These are phyloP conservation scores for Bugulina stolonifera DNA, from an alignment of 2,888 invertebrate species.

Conservation along the genomic window DNA sequence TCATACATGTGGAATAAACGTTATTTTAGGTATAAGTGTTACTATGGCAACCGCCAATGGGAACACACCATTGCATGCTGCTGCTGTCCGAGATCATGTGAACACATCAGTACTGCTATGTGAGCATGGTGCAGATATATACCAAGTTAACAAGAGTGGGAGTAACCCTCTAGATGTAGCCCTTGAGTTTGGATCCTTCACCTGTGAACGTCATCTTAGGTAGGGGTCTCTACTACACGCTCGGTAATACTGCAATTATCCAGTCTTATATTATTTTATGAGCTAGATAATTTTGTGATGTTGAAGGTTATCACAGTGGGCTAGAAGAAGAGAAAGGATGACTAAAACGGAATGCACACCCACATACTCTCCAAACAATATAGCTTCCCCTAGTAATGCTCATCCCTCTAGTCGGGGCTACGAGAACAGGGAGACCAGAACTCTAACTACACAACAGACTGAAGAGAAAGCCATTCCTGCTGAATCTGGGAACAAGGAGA, in stretches of 20 bases:
- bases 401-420: too few species aligned
- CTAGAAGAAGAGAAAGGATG: neutral
- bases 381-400: too few species aligned
- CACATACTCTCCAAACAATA: too few species aligned
- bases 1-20: too few species aligned
- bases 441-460: too few species aligned
- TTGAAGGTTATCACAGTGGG: neutral
- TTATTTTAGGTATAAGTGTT: neutral
- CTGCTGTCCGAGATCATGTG: conserved; percentile 6
- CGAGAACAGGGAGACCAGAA: too few species aligned
- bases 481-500: too few species aligned
- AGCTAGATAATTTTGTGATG: neutral
- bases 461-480: too few species aligned
- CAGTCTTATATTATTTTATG: neutral
- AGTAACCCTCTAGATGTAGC: conserved; percentile 8
- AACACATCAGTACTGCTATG: neutral
- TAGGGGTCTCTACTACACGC: neutral
- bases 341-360: neutral
- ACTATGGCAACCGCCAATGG: neutral
- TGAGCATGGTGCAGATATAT: conserved; percentile 17
- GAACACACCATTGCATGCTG: conserved; percentile 4
- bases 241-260: too few species aligned
- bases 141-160: neutral
- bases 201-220: conserved; percentile 12
- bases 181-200: conserved; percentile 22